A percentile compares a stretch with the other conserved stretches of the same genome.
phyloP scores from a whole-genome alignment of 2,797 vertebrate species.

The Gallinago nigripennis region DNA sequence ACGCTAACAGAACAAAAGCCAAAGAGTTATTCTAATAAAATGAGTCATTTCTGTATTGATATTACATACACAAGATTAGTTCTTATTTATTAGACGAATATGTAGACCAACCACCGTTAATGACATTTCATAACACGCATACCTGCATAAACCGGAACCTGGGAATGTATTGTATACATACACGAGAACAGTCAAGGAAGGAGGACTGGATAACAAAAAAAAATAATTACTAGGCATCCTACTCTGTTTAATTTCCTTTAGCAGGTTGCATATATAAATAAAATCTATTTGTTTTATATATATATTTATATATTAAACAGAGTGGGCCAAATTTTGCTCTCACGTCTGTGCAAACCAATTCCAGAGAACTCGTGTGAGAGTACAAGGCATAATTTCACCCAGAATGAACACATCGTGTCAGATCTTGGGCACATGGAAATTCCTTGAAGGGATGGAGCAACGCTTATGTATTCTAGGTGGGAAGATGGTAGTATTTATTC shows the following conservation, averaged over 20 bases:
- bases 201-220: not conserved
- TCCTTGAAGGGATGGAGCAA: not conserved
- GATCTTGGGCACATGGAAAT: not conserved
- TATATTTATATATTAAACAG: constrained; percentile 52
- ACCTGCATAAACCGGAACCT: constrained; percentile 48
- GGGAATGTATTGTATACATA: constrained; percentile 32
- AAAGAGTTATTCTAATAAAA: constrained; percentile 69
- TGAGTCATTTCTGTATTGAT: constrained; percentile 64
- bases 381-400: constrained; percentile 17
- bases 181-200: not conserved
- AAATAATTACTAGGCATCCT: not conserved
- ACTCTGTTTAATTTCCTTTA: constrained; percentile 39
- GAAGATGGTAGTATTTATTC: not conserved
- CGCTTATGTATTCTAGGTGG: rapidly evolving
- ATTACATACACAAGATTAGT: constrained; percentile 71
- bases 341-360: constrained; percentile 32
- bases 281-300: constrained; percentile 38
- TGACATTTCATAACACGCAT: constrained; percentile 35
- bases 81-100: constrained; percentile 51
- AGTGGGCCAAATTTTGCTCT: constrained; percentile 41
- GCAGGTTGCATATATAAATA: constrained; percentile 54
- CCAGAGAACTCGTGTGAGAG: constrained; percentile 5
- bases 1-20: constrained; percentile 73
- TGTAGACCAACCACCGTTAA: constrained; percentile 58
- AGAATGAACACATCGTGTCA: not conserved